Evolutionary conservation across 1,140 invertebrate species (phyloP).

Genomic region (Sipha flava): DNA sequence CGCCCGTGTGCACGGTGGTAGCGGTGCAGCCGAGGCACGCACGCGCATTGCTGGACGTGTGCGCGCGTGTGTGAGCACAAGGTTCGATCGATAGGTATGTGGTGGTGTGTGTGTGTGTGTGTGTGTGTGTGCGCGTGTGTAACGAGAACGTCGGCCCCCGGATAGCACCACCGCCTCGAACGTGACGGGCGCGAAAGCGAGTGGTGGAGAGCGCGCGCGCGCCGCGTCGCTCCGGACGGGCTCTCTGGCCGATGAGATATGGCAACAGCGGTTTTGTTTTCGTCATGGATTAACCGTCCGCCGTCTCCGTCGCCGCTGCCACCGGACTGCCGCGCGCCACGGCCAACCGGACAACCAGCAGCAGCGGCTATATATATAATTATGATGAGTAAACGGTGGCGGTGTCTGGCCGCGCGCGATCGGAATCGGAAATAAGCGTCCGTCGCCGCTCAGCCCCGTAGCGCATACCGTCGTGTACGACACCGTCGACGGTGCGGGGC

Average conservation of each 20-base stretch:
- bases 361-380: background rate
- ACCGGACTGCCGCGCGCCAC: background rate
- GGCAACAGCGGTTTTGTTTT: constrained; percentile 31
- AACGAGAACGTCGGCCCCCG: constrained; percentile 7
- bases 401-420: background rate
- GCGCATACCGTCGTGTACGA: background rate
- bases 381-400: background rate
- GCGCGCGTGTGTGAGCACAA: background rate
- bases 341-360: background rate
- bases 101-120: background rate
- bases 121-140: background rate
- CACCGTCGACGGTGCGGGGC: no score
- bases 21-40: background rate
- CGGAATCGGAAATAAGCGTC: constrained; percentile 8
- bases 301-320: background rate
- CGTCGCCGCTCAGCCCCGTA: background rate
- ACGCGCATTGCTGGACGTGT: background rate
- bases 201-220: background rate
- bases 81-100: constrained; percentile 13
- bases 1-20: background rate
- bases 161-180: background rate
- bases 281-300: constrained; percentile 18
- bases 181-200: background rate
- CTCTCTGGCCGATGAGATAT: constrained; percentile 2
- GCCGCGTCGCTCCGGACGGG: background rate